Percentiles rank a stretch among this genome's conserved stretches.
phyloP scores from a whole-genome alignment of 2,113 vertebrate genomes.

The Ascaphus truei region DNA sequence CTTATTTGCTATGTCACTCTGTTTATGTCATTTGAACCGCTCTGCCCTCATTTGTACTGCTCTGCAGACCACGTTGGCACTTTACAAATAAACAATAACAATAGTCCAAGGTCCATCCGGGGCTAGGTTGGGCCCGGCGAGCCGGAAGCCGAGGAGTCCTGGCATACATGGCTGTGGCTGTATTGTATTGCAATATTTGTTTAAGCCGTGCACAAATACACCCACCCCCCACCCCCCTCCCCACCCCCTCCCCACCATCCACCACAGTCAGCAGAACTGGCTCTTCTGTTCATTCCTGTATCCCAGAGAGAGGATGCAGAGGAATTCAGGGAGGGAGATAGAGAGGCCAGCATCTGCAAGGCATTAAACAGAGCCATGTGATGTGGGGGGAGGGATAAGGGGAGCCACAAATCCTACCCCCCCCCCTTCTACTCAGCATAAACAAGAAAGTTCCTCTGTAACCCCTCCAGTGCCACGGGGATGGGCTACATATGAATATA shows the following conservation, averaged over 20 bases:
- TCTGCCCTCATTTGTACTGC: too few species aligned
- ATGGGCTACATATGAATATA: too few species aligned
- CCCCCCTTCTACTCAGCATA: conserved; percentile 20
- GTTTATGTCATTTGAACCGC: too few species aligned
- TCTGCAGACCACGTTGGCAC: too few species aligned
- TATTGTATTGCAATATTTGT: not conserved
- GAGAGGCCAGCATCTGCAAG: conserved; percentile 22
- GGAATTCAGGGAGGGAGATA: conserved; percentile 11
- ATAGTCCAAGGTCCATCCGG: too few species aligned
- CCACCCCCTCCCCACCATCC: not conserved
- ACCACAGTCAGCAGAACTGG: not conserved
- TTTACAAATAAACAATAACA: too few species aligned
- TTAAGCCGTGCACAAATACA: not conserved
- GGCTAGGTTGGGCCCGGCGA: too few species aligned
- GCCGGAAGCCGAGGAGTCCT: not conserved
- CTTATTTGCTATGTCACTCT: too few species aligned
- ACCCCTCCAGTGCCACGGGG: too few species aligned
- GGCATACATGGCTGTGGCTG: too few species aligned
- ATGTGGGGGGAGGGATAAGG: not conserved
- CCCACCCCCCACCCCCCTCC: not conserved
- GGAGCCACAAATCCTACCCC: not conserved
- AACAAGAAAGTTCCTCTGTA: not conserved
- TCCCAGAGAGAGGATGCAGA: conserved; percentile 23
- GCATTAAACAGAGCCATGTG: conserved; percentile 19
- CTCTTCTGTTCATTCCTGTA: not conserved